Conservation (phyloP, 2,888 invertebrate species). For the Ochropleura plecta region DNA sequence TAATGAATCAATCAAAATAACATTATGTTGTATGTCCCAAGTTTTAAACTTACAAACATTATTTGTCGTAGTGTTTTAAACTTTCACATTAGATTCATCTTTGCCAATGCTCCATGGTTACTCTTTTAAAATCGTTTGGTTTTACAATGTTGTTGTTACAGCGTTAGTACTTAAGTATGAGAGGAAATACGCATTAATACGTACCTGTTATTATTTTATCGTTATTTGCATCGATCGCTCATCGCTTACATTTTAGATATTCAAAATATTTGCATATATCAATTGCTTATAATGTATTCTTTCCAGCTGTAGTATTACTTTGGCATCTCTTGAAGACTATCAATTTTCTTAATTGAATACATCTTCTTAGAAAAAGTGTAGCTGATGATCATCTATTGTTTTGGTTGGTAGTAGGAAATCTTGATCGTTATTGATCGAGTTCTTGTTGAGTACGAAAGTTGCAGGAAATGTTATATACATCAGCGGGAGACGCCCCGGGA, state of each 20-base stretch:
- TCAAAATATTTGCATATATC: conserved; percentile 75
- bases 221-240: conserved; percentile 21
- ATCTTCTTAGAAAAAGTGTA: conserved; percentile 33
- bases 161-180: no score
- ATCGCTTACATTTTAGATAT: conserved; percentile 55
- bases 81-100: neutral
- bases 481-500: no score
- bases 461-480: no score
- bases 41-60: conserved; percentile 47
- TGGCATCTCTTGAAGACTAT: conserved; percentile 69
- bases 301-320: conserved; percentile 74
- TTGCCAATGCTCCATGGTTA: neutral
- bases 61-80: no score
- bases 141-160: no score
- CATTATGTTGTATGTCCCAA: conserved; percentile 72
- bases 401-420: neutral
- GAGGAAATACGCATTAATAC: no score
- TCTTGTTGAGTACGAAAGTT: neutral
- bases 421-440: neutral
- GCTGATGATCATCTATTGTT: conserved; percentile 26
- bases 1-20: conserved; percentile 85
- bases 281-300: conserved; percentile 75
- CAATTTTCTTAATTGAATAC: conserved; percentile 70
- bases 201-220: neutral
- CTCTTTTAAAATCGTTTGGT: no score